Base-by-base conservation (phyloP, 2,888 invertebrate genomes). In the Andrena chrysosceles region DNA sequence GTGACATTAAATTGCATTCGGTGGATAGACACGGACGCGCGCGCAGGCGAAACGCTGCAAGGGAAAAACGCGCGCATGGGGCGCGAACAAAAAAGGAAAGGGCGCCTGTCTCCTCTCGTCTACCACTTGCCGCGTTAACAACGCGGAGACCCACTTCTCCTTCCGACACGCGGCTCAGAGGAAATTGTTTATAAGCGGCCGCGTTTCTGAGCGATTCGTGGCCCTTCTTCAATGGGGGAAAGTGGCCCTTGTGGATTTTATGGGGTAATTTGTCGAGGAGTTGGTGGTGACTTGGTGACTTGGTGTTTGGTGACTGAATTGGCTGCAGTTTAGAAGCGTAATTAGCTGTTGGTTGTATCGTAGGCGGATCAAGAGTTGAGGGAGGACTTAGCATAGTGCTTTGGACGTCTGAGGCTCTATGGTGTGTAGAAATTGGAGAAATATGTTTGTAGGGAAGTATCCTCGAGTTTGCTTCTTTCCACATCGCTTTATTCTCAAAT, bases 1-100 rank as follows among this genome's bases (percentile, higher is more conserved):
- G 56, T 84, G 74, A 87, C 86, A 86, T 86, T 85, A 86, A 86
- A 86, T 85, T 77, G 77, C 81, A 83, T 86, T 87, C 74, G 85
- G 75, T 56, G 71, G 83, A 64, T 77, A 42, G 42, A 16, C 42
- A 81, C 75, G 60, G 62, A 20, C 26, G 29, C 35, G 20, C 33
- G 33, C 20, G 56, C 2, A 2, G 73, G 10, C n/a, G 52, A 59
- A 54, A 54, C 59, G 56, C 49, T 29, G 35, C 26, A 8, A 71
- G 70, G 60, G 20, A 64, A 76, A 59, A 63, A 29, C 71, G 29
- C 54, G 52, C 54, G n/a, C 54, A 4, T n/a, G 42, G 7, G 68
- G 48, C n/a, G 62, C 54, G n/a, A 63, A 42, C 66, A 23, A 59
- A 60, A 54, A 73, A 64, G 64, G 16, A 26, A 13, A 23, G 42